Percentiles rank a stretch among this genome's conserved stretches.
These are phyloP conservation scores for Mesoclemmys tuberculata DNA, from an alignment of 2,113 vertebrate species.

Conservation along the genomic window DNA sequence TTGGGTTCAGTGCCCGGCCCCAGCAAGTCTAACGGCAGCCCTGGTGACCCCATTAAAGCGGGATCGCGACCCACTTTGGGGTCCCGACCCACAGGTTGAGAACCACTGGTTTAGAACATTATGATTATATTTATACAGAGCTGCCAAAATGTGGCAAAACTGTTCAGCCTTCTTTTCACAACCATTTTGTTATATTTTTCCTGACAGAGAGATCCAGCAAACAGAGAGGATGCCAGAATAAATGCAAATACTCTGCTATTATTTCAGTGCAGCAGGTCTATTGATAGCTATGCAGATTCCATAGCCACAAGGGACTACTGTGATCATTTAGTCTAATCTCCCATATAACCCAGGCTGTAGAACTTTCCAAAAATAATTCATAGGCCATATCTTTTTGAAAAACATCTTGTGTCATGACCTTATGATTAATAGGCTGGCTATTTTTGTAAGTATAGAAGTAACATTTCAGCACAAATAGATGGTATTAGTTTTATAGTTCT, in stretches of 20 bases:
- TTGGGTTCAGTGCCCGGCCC: too few species aligned
- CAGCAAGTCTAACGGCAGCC: too few species aligned
- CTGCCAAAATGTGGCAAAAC: conserved; percentile 8
- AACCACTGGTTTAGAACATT: neutral
- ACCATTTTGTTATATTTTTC: neutral
- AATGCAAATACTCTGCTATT: neutral
- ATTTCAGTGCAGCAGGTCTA: neutral
- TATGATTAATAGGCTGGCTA: rapidly evolving
- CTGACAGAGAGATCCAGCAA: rapidly evolving
- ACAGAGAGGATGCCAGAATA: neutral
- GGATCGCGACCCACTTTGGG: too few species aligned
- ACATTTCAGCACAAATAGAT: neutral
- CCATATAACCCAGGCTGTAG: neutral
- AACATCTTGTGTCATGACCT: neutral
- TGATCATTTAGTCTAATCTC: neutral
- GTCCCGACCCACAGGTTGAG: too few species aligned
- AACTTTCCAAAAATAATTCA: neutral
- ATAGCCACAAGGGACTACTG: neutral
- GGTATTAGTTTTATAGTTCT: neutral
- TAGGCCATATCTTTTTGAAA: neutral
- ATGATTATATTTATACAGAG: neutral
- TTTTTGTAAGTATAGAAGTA: neutral
- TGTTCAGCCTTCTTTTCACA: neutral
- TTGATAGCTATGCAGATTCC: neutral
- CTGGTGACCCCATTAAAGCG: too few species aligned